These are phyloP conservation scores for Oncorhynchus clarkii DNA, from an alignment of 2,113 vertebrate genomes.

Conservation along the genomic window DNA sequence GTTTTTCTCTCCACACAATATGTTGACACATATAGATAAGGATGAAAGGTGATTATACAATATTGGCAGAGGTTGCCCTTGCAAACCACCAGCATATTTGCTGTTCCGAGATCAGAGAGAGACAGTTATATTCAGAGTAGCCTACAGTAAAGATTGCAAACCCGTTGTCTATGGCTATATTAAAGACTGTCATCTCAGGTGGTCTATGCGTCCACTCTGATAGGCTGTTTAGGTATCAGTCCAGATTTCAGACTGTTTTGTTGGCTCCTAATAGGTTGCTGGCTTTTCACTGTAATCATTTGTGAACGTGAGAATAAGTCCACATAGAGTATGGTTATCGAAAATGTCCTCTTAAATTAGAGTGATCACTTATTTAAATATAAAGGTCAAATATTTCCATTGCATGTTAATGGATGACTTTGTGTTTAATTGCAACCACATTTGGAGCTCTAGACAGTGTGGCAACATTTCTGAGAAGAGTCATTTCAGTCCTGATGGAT, in stretches of 20 bases:
- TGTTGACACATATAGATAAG: slow-evolving; percentile 45
- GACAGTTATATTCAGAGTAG: not conserved
- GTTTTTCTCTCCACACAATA: slow-evolving; percentile 16
- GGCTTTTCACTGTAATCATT: not conserved
- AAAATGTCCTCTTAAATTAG: not conserved
- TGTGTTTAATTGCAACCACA: slow-evolving; percentile 48
- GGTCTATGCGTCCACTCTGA: too few species aligned
- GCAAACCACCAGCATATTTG: slow-evolving; percentile 43
- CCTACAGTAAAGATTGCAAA: slow-evolving; percentile 26
- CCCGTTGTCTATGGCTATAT: slow-evolving; percentile 2
- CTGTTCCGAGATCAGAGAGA: slow-evolving; percentile 40
- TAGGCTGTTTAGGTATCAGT: too few species aligned
- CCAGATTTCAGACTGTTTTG: not conserved
- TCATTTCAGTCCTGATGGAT: slow-evolving; percentile 31
- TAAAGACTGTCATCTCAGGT: not conserved
- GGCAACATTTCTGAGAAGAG: slow-evolving; percentile 53
- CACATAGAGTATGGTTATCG: not conserved
- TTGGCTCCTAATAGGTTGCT: not conserved
- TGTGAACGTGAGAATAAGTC: not conserved
- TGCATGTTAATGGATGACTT: slow-evolving; percentile 19
- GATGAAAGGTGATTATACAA: slow-evolving; percentile 1
- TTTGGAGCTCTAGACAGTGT: slow-evolving; percentile 45
- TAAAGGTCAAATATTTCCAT: slow-evolving; percentile 32
- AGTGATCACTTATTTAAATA: slow-evolving; percentile 16
- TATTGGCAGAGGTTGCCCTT: slow-evolving; percentile 17